phyloP scores from a whole-genome alignment of 2,113 vertebrate genomes.

The Phalacrocorax carbo region DNA sequence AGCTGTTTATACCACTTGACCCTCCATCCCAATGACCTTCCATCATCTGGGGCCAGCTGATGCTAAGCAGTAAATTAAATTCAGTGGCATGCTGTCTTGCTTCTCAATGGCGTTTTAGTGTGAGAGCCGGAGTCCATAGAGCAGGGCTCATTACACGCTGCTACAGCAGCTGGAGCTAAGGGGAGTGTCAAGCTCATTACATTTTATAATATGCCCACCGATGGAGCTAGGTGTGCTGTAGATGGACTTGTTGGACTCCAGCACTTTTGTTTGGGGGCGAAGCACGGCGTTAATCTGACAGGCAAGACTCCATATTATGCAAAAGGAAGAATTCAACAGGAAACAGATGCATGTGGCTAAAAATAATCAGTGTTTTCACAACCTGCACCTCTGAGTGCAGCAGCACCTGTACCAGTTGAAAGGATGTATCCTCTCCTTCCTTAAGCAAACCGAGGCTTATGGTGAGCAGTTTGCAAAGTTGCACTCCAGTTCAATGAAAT shows the following conservation, averaged over 20 bases:
- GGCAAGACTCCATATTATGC: constrained; percentile 8
- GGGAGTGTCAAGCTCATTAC: constrained; percentile 39
- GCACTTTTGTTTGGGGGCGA: constrained; percentile 26
- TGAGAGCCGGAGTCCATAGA: neutral
- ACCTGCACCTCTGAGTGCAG: neutral
- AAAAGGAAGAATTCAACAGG: constrained; percentile 26
- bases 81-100: constrained; percentile 47
- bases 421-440: neutral
- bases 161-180: constrained; percentile 58
- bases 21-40: constrained; percentile 54
- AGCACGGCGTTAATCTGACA: constrained; percentile 3
- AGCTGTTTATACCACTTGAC: constrained; percentile 54
- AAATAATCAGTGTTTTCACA: constrained; percentile 1
- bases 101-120: constrained; percentile 27
- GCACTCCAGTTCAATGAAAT: neutral
- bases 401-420: neutral
- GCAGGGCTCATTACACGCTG: constrained; percentile 41
- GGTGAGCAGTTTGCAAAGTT: neutral
- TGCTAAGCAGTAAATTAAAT: constrained; percentile 65
- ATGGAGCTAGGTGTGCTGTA: constrained; percentile 58
- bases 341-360: neutral
- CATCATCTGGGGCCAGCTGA: constrained; percentile 55
- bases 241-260: constrained; percentile 28
- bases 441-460: neutral
- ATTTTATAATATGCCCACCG: constrained; percentile 34